These are phyloP conservation scores for Pteromalus puparum DNA, from an alignment of 1,140 invertebrate species.

Conservation along the genomic window DNA sequence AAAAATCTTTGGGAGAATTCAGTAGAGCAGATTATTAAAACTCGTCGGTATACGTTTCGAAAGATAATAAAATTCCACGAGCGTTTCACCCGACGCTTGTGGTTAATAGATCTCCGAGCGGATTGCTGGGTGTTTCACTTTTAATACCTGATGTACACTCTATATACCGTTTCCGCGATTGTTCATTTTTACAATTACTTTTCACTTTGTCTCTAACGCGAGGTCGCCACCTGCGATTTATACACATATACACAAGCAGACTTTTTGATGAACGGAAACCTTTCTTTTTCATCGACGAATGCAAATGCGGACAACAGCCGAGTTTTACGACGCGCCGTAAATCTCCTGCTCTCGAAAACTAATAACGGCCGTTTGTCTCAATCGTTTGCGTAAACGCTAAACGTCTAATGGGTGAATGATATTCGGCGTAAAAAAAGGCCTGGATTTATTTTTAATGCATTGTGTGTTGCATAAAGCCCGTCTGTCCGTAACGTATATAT, in stretches of 20 bases:
- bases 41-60: background rate
- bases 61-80: background rate
- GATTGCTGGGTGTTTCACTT: background rate
- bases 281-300: conserved; percentile 14
- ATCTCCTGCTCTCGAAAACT: conserved; percentile 5
- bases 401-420: conserved; percentile 16
- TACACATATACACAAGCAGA: too few relatives aligned
- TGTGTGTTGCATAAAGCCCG: conserved; percentile 7
- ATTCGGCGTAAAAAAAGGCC: conserved; percentile 6
- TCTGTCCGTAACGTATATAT: background rate
- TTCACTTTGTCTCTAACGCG: conserved; percentile 31
- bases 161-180: background rate
- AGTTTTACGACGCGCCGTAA: conserved; percentile 20
- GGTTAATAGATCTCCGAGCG: conserved; percentile 31
- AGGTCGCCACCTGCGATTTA: background rate
- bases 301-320: background rate
- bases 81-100: conserved; percentile 21
- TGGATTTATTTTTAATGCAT: conserved; percentile 21
- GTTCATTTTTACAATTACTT: conserved; percentile 43
- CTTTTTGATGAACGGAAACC: background rate
- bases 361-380: conserved; percentile 28
- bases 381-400: background rate
- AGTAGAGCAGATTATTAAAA: too few relatives aligned
- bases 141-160: background rate
- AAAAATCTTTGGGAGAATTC: too few relatives aligned